These are phyloP conservation scores for Sminthurides bifidus DNA, from an alignment of 1,140 invertebrate species.

Conservation along the genomic window DNA sequence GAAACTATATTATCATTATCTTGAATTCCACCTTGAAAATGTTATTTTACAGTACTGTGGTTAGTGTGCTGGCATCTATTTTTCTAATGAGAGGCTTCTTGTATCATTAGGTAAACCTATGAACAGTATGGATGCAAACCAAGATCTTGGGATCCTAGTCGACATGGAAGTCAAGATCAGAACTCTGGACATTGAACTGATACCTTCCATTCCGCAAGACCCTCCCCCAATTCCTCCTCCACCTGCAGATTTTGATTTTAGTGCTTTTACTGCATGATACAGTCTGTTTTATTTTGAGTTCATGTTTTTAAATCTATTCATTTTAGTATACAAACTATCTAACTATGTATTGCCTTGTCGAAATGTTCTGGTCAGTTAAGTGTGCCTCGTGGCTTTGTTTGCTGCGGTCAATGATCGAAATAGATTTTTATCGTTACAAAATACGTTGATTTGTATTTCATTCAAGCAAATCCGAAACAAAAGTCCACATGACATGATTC, in stretches of 20 bases:
- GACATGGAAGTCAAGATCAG: constrained; percentile 94
- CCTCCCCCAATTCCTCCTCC: constrained; percentile 78
- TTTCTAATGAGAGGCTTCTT: constrained; percentile 3
- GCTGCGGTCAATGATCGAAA: no score
- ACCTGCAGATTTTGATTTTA: constrained; percentile 78
- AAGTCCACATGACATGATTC: no score
- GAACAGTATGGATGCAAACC: constrained; percentile 73
- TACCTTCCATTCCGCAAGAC: constrained; percentile 76
- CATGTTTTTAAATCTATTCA: no score
- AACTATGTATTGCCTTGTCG: no score
- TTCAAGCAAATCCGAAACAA: no score
- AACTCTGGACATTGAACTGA: constrained; percentile 83
- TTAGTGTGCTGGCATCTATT: neutral
- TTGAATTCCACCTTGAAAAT: neutral
- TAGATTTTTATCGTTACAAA: no score
- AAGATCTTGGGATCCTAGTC: constrained; percentile 80
- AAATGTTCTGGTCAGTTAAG: no score
- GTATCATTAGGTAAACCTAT: constrained; percentile 59
- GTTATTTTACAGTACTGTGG: neutral
- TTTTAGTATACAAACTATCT: no score
- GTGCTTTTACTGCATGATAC: no score
- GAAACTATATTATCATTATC: neutral
- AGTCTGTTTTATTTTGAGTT: no score
- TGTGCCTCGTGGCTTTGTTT: no score
- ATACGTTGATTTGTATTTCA: no score